These are phyloP conservation scores for Enteromius paludinosus DNA, from an alignment of 2,797 vertebrate species.

Conservation along the genomic window DNA sequence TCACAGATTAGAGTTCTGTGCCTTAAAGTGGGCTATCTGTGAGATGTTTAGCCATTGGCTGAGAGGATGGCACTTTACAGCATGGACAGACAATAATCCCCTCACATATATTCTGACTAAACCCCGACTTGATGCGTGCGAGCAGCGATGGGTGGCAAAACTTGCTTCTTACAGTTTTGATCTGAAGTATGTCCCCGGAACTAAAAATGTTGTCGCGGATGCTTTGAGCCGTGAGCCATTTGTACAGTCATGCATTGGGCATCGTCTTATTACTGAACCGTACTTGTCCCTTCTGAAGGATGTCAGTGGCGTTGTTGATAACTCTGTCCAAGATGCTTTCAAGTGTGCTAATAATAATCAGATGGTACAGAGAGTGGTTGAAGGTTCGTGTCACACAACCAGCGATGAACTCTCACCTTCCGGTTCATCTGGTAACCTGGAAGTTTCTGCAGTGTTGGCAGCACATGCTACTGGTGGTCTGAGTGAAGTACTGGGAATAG, in stretches of 20 bases:
- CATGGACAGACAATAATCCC: not conserved
- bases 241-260: conserved; percentile 19
- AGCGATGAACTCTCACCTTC: not conserved
- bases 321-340: conserved; percentile 1
- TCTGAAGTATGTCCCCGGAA: not conserved
- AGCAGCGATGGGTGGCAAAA: conserved; percentile 20
- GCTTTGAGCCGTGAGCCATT: conserved; percentile 15
- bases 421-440: not conserved
- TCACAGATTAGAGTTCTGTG: conserved; percentile 18
- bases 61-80: conserved; percentile 1
- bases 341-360: not conserved
- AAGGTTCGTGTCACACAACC: not conserved
- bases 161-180: conserved; percentile 21
- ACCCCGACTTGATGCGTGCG: conserved; percentile 15
- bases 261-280: not conserved
- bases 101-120: conserved; percentile 27
- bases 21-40: conserved; percentile 16
- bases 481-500: no score
- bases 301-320: not conserved
- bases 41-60: conserved; percentile 28
- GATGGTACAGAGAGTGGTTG: not conserved
- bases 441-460: no score
- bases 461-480: no score
- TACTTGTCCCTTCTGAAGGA: not conserved
- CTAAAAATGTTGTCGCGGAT: conserved; percentile 29